phyloP scores from a whole-genome alignment of 2,797 vertebrate species.

The Xerus rutilus region DNA sequence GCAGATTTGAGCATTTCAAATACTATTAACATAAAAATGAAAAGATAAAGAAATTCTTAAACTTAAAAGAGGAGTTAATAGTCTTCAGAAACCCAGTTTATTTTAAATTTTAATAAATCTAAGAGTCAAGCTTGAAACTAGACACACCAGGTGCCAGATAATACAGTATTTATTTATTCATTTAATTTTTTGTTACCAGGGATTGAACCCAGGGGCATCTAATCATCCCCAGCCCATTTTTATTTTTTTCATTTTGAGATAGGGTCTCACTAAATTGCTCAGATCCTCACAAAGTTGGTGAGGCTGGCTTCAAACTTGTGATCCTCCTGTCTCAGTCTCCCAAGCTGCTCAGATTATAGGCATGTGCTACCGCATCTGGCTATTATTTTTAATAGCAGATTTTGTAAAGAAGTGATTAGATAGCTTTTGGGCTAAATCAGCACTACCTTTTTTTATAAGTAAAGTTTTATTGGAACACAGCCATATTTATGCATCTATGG shows the following conservation, averaged over 20 bases:
- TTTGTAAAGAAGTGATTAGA: constrained; percentile 4
- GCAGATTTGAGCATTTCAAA: not conserved
- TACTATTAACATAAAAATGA: constrained; percentile 9
- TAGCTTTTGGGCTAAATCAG: not conserved
- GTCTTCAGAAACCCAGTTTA: constrained; percentile 1
- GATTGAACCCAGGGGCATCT: too few species aligned
- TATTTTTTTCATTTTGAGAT: too few species aligned
- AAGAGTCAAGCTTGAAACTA: not conserved
- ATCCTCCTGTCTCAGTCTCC: too few species aligned
- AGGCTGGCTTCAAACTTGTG: too few species aligned
- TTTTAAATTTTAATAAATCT: constrained; percentile 52
- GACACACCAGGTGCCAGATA: not conserved
- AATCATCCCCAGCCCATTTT: too few species aligned
- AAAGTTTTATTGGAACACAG: not conserved
- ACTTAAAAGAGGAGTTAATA: constrained; percentile 3
- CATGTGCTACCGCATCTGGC: too few species aligned
- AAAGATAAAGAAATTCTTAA: constrained; percentile 38
- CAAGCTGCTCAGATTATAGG: too few species aligned
- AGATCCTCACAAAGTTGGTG: too few species aligned
- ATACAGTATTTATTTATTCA: not conserved
- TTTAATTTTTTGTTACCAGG: too few species aligned
- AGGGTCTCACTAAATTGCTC: too few species aligned
- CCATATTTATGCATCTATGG: not conserved
- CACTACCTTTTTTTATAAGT: not conserved
- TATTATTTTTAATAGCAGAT: constrained; percentile 21